Conservation (phyloP, 2,113 vertebrate species). For the Microcebus jonahi region DNA sequence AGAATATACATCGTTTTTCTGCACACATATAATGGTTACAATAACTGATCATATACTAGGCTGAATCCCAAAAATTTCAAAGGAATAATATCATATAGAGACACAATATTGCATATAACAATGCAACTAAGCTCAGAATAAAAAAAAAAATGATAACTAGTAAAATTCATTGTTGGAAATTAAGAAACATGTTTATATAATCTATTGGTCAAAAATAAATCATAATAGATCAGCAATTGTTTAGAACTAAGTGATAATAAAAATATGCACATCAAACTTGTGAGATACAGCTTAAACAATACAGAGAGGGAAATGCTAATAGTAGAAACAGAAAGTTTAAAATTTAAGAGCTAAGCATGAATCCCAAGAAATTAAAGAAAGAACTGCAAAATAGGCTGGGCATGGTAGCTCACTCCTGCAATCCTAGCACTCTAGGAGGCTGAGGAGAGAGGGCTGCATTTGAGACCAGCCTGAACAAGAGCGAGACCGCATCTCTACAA, state of each 20-base stretch:
- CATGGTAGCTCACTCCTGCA: too few relatives aligned
- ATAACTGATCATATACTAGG: neutral
- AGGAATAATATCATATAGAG: neutral
- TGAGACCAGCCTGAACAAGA: too few relatives aligned
- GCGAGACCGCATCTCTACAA: too few relatives aligned
- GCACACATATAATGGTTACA: neutral
- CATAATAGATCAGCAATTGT: neutral
- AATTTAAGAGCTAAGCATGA: neutral
- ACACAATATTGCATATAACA: neutral
- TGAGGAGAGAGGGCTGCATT: too few relatives aligned
- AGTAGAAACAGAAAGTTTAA: neutral
- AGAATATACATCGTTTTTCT: neutral
- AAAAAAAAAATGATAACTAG: neutral
- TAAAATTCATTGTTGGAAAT: conserved; percentile 18
- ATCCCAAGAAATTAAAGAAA: neutral
- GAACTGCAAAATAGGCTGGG: neutral
- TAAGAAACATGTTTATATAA: neutral
- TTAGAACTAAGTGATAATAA: neutral
- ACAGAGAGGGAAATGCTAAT: neutral
- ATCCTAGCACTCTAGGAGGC: too few relatives aligned
- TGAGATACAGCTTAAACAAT: neutral
- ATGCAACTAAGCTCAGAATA: neutral
- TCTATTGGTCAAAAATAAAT: neutral
- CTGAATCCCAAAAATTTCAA: neutral
- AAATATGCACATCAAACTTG: neutral